A percentile compares a stretch with the other conserved stretches of the same genome.
These are phyloP conservation scores for Sphaeramia orbicularis DNA, from an alignment of 2,797 vertebrate species.

Conservation along the genomic window DNA sequence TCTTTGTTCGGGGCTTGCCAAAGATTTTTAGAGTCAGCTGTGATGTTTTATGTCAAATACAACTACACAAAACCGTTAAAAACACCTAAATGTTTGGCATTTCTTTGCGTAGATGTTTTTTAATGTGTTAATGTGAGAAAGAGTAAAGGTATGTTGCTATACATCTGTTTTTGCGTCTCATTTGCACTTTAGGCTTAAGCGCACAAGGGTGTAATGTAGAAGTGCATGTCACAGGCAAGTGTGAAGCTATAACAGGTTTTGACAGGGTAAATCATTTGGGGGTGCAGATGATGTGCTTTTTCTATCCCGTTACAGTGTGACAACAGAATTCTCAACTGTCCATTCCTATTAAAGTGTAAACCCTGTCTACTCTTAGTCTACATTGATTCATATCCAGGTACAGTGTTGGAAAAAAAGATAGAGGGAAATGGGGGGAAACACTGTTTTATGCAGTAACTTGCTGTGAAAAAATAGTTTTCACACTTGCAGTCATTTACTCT, in stretches of 20 bases:
- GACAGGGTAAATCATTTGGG: slow-evolving; percentile 68
- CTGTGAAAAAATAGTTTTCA: slow-evolving; percentile 42
- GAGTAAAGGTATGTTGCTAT: neutral
- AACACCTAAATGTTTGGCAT: slow-evolving; percentile 31
- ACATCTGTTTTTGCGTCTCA: slow-evolving; percentile 13
- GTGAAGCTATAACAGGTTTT: slow-evolving; percentile 67
- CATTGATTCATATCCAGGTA: slow-evolving; percentile 53
- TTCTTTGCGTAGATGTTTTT: neutral
- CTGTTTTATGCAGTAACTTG: slow-evolving; percentile 53
- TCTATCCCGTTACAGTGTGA: slow-evolving; percentile 65
- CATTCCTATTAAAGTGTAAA: slow-evolving; percentile 69
- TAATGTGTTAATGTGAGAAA: neutral
- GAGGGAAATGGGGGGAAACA: slow-evolving; percentile 23
- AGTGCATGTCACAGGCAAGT: slow-evolving; percentile 43
- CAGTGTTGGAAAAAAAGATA: slow-evolving; percentile 40
- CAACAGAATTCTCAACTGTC: slow-evolving; percentile 62
- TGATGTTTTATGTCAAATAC: slow-evolving; percentile 33
- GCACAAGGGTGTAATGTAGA: slow-evolving; percentile 20
- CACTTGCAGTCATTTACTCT: slow-evolving; percentile 57
- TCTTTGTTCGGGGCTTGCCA: slow-evolving; percentile 32
- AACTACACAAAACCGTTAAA: slow-evolving; percentile 38
- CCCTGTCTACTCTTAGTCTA: slow-evolving; percentile 55
- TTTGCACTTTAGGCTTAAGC: slow-evolving; percentile 28
- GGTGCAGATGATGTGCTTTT: slow-evolving; percentile 68
- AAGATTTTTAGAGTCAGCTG: slow-evolving; percentile 25